Evolutionary conservation across 2,113 vertebrate species (phyloP).

Genomic region (Brachyistius frenatus): DNA sequence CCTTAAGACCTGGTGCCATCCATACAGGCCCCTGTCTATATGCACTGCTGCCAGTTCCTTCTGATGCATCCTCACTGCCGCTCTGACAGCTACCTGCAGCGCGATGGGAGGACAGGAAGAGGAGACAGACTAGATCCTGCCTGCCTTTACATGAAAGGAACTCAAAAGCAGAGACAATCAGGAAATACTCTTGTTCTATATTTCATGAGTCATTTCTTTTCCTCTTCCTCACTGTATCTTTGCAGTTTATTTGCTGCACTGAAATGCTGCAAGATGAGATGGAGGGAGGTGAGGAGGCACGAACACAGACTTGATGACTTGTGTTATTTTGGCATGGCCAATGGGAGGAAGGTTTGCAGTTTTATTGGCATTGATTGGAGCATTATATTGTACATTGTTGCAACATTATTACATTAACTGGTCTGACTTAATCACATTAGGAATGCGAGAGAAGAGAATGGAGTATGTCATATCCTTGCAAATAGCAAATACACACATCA

Average conservation of each 20-base stretch:
- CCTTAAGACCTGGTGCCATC: constrained; percentile 53
- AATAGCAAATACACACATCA: constrained; percentile 74
- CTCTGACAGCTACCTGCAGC: constrained; percentile 36
- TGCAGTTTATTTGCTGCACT: constrained; percentile 12
- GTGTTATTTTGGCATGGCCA: constrained; percentile 58
- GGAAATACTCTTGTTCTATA: constrained; percentile 22
- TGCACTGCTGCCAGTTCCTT: constrained; percentile 39
- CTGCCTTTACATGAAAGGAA: constrained; percentile 15
- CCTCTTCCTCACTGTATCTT: background rate
- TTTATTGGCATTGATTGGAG: constrained; percentile 82
- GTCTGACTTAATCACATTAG: constrained; percentile 79
- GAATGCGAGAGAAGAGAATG: constrained; percentile 70
- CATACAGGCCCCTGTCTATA: constrained; percentile 28
- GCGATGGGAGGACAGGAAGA: constrained; percentile 30
- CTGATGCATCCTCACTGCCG: constrained; percentile 32
- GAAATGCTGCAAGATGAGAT: constrained; percentile 7
- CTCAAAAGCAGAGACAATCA: constrained; percentile 20
- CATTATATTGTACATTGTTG: constrained; percentile 77
- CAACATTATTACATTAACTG: constrained; percentile 82
- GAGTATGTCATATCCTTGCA: constrained; percentile 74
- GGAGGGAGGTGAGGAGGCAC: constrained; percentile 38
- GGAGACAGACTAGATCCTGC: background rate
- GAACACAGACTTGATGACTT: constrained; percentile 68
- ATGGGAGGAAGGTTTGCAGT: constrained; percentile 56
- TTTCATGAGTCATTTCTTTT: constrained; percentile 15